Conservation (phyloP, 2,113 vertebrate species). For the Bos indicus region DNA sequence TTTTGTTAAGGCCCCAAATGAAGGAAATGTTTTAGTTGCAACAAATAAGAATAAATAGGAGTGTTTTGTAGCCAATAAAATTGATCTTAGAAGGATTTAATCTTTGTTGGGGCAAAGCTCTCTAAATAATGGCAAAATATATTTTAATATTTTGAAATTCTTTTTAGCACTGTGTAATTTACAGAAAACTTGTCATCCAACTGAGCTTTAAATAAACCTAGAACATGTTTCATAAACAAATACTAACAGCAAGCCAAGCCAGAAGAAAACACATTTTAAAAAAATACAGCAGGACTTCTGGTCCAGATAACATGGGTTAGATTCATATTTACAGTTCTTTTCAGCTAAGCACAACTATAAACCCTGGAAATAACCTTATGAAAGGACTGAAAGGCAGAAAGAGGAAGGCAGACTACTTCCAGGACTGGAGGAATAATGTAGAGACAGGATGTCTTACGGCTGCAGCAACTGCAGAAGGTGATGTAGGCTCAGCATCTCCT, state of each 20-base stretch:
- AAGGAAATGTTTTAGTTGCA: not conserved
- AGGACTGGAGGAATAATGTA: not conserved
- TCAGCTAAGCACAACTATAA: not conserved
- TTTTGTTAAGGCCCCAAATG: not conserved
- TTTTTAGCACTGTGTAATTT: not conserved
- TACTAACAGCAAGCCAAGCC: not conserved
- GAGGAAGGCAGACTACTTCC: not conserved
- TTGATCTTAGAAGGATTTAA: not conserved
- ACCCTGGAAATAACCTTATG: not conserved
- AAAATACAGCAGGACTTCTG: not conserved
- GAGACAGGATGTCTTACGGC: not conserved
- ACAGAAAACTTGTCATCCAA: not conserved
- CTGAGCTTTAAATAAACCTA: not conserved
- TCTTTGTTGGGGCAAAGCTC: not conserved
- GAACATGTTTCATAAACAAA: conserved; percentile 19
- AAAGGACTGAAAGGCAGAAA: not conserved
- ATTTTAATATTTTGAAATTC: not conserved
- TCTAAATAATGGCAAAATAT: conserved; percentile 3
- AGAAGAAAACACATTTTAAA: not conserved
- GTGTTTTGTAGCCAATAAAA: not conserved
- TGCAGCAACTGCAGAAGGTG: not conserved
- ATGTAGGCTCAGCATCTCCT: no score
- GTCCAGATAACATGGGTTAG: not conserved
- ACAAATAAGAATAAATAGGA: conserved; percentile 3
- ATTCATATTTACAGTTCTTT: not conserved